Percentiles rank a stretch among this genome's conserved stretches.
phyloP scores from a whole-genome alignment of 2,797 vertebrate genomes.

The Leptatherina wallacei region DNA sequence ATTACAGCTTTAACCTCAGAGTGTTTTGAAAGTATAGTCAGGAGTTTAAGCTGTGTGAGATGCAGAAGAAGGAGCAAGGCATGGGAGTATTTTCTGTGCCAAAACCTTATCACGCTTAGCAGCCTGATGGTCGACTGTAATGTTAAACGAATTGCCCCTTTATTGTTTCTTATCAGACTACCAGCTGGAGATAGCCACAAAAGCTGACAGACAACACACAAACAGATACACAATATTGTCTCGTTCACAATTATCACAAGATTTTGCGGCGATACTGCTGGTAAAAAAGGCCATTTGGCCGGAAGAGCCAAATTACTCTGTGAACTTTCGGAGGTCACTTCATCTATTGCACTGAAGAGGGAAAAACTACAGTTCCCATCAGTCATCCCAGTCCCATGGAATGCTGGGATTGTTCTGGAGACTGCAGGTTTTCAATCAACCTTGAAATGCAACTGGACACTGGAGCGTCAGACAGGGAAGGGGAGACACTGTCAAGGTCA shows the following conservation, averaged over 20 bases:
- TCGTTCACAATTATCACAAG: constrained; percentile 58
- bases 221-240: constrained; percentile 35
- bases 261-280: constrained; percentile 48
- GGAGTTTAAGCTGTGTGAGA: constrained; percentile 16
- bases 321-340: constrained; percentile 30
- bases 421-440: constrained; percentile 74
- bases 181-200: constrained; percentile 40
- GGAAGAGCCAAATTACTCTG: constrained; percentile 23
- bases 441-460: constrained; percentile 75
- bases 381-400: constrained; percentile 52
- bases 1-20: constrained; percentile 16
- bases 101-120: constrained; percentile 63
- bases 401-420: constrained; percentile 70
- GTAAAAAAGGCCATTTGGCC: constrained; percentile 21
- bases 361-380: constrained; percentile 59
- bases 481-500: constrained; percentile 77
- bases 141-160: constrained; percentile 66
- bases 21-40: constrained; percentile 24
- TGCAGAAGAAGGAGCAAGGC: constrained; percentile 13
- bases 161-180: constrained; percentile 62
- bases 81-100: constrained; percentile 30
- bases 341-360: constrained; percentile 3
- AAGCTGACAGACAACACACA: constrained; percentile 13
- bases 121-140: constrained; percentile 63
- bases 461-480: constrained; percentile 59